Percentiles rank a stretch among this genome's conserved stretches.
Conservation (phyloP, 2,888 invertebrate species). For the Eledona agricola region DNA sequence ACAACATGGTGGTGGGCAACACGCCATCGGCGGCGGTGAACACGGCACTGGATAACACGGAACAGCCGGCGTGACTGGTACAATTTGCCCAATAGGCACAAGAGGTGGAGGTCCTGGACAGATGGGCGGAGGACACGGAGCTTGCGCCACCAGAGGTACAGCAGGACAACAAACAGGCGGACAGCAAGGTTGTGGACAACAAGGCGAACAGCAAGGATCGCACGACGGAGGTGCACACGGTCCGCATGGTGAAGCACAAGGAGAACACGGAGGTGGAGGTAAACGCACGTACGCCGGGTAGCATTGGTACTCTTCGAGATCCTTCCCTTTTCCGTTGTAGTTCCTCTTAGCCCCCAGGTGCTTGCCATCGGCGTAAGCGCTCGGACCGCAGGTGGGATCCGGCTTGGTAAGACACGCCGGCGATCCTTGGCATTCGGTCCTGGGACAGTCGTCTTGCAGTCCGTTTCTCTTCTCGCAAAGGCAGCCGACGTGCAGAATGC, state of each 20-base stretch:
- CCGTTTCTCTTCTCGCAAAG: constrained; percentile 69
- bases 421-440: constrained; percentile 64
- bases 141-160: constrained; percentile 51
- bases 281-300: constrained; percentile 53
- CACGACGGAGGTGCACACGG: constrained; percentile 40
- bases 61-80: constrained; percentile 39
- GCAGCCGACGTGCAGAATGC: constrained; percentile 67
- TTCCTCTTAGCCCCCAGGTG: constrained; percentile 47
- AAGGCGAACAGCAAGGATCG: constrained; percentile 40
- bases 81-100: constrained; percentile 51
- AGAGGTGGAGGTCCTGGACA: constrained; percentile 51
- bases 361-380: constrained; percentile 54
- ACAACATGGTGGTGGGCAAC: constrained; percentile 46
- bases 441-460: constrained; percentile 68
- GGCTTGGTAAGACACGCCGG: constrained; percentile 62
- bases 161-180: constrained; percentile 40
- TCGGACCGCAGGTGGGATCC: constrained; percentile 63
- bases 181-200: constrained; percentile 44
- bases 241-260: constrained; percentile 37
- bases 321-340: constrained; percentile 25
- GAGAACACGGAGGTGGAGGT: constrained; percentile 43
- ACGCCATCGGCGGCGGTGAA: constrained; percentile 48
- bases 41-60: constrained; percentile 48
- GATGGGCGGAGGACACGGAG: constrained; percentile 53
- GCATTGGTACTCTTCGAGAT: constrained; percentile 54